phyloP scores from a whole-genome alignment of 2,797 vertebrate species.

The Melanotaenia trifasciata region DNA sequence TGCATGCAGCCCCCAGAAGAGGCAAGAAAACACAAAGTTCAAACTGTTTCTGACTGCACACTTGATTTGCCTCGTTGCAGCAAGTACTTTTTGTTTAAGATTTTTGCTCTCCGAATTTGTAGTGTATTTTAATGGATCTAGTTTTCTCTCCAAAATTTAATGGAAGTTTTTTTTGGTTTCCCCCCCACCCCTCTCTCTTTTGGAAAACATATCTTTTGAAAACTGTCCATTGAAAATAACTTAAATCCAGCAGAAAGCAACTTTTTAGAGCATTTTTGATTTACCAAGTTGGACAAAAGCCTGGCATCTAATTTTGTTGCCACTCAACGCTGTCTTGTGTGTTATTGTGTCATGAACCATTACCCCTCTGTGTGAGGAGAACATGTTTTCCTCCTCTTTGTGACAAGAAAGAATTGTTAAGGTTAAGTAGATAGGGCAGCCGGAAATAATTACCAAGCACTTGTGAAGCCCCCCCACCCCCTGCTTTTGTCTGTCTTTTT shows the following conservation, averaged over 20 bases:
- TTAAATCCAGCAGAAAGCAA: constrained; percentile 13
- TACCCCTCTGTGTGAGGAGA: constrained; percentile 70
- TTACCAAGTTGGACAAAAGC: constrained; percentile 24
- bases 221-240: constrained; percentile 14
- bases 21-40: constrained; percentile 22
- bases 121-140: constrained; percentile 33
- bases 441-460: constrained; percentile 91
- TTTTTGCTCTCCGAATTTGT: neutral
- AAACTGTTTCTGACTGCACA: constrained; percentile 37
- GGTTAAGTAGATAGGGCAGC: constrained; percentile 92
- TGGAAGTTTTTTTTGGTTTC: constrained; percentile 30
- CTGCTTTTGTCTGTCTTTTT: constrained; percentile 65
- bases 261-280: constrained; percentile 21
- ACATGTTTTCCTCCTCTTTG: constrained; percentile 78
- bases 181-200: neutral
- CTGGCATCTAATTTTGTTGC: constrained; percentile 35
- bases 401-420: constrained; percentile 88
- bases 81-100: constrained; percentile 17
- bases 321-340: constrained; percentile 51
- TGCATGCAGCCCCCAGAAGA: constrained; percentile 31
- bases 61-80: constrained; percentile 44
- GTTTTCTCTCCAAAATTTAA: constrained; percentile 18
- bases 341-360: constrained; percentile 73
- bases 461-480: constrained; percentile 75
- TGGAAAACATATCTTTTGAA: constrained; percentile 15